A percentile compares a stretch with the other conserved stretches of the same genome.
Conservation (phyloP, 2,113 vertebrate genomes). For the Nanorana parkeri region DNA sequence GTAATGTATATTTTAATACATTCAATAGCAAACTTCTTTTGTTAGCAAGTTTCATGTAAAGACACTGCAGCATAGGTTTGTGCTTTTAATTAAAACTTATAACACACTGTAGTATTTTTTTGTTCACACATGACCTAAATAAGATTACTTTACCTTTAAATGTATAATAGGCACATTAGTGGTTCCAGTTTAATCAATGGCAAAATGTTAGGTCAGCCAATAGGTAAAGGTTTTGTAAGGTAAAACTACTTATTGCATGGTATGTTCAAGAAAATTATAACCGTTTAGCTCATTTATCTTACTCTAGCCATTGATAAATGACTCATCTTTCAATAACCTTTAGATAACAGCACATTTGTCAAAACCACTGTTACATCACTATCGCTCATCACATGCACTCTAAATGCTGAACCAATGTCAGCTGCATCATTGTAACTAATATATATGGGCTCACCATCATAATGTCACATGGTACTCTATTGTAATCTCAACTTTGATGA, state of each 20-base stretch:
- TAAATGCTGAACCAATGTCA: too few species aligned
- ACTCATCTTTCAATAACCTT: conserved; percentile 25
- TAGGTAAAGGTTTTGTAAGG: conserved; percentile 17
- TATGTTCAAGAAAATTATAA: not conserved
- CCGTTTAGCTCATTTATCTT: conserved; percentile 17
- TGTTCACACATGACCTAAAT: too few species aligned
- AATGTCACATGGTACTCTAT: not conserved
- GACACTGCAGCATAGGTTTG: too few species aligned
- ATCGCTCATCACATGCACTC: not conserved
- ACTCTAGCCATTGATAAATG: conserved; percentile 10
- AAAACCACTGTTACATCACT: conserved; percentile 7
- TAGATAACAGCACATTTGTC: conserved; percentile 20
- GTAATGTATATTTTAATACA: too few species aligned
- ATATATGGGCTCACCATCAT: conserved; percentile 2
- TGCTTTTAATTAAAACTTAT: too few species aligned
- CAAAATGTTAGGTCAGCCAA: not conserved
- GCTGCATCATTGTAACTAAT: not conserved
- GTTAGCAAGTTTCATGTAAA: too few species aligned
- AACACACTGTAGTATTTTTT: too few species aligned
- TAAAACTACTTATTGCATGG: not conserved
- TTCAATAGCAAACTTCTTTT: too few species aligned
- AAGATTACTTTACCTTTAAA: too few species aligned
- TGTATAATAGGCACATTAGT: too few species aligned
- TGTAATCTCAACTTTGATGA: not conserved
- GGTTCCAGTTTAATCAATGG: too few species aligned